These are phyloP conservation scores for Meteorus cinctellus DNA, from an alignment of 2,888 invertebrate genomes.

Conservation along the genomic window DNA sequence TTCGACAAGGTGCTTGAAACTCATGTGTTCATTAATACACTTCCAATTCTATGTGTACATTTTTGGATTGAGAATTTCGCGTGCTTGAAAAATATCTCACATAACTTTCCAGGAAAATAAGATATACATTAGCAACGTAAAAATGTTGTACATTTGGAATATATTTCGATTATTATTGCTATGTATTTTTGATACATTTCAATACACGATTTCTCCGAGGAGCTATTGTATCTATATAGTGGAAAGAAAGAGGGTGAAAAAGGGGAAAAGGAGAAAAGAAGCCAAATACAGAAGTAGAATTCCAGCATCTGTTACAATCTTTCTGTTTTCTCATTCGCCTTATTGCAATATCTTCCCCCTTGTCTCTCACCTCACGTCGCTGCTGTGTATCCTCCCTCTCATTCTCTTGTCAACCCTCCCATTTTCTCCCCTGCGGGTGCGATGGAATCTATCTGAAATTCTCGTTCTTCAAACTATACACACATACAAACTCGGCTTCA, in stretches of 20 bases:
- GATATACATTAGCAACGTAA: too few species aligned
- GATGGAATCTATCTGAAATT: slow-evolving; percentile 21
- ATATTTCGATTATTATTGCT: too few species aligned
- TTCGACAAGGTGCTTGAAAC: too few species aligned
- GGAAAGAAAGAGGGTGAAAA: neutral
- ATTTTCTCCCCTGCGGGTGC: slow-evolving; percentile 11
- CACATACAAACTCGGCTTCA: slow-evolving; percentile 31
- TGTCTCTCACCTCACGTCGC: slow-evolving; percentile 29
- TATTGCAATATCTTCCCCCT: slow-evolving; percentile 56
- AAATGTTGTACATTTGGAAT: too few species aligned
- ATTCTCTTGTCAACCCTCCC: slow-evolving; percentile 25
- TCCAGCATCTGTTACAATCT: slow-evolving; percentile 67
- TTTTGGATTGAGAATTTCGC: too few species aligned
- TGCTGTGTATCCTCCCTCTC: slow-evolving; percentile 33
- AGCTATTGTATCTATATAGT: neutral
- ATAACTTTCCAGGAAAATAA: too few species aligned
- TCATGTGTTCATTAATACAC: too few species aligned
- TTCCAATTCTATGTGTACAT: too few species aligned
- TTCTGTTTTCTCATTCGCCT: slow-evolving; percentile 67
- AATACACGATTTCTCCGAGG: too few species aligned
- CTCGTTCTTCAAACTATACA: slow-evolving; percentile 42
- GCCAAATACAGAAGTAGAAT: slow-evolving; percentile 57
- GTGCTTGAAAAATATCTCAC: too few species aligned
- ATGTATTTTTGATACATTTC: too few species aligned
- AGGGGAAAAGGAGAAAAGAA: slow-evolving; percentile 56